phyloP scores from a whole-genome alignment of 2,113 vertebrate species.

The Bubo scandiacus region DNA sequence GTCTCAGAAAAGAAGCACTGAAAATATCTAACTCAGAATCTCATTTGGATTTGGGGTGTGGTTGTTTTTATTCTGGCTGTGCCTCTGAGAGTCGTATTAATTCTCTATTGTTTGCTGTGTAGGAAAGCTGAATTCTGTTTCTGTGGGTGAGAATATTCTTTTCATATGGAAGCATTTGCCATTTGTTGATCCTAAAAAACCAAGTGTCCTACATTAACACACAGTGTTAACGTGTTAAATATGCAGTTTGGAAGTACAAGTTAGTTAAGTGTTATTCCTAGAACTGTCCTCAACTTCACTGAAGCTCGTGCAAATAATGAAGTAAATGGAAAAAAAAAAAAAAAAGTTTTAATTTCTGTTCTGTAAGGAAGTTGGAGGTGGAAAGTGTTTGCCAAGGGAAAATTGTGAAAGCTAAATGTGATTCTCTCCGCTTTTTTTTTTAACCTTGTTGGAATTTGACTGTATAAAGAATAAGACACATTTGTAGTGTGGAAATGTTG shows the following conservation, averaged over 20 bases:
- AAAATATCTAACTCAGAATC: neutral
- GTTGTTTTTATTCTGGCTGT: constrained; percentile 22
- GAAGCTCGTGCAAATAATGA: neutral
- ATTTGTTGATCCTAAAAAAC: constrained; percentile 2
- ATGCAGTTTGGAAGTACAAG: neutral
- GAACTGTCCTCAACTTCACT: neutral
- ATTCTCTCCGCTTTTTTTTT: neutral
- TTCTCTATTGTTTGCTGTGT: constrained; percentile 18
- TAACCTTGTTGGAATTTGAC: neutral
- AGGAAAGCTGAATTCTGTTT: constrained; percentile 23
- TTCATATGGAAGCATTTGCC: constrained; percentile 39
- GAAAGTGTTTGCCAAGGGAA: neutral
- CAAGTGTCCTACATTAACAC: neutral
- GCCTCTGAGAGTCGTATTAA: neutral
- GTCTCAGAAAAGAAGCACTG: neutral
- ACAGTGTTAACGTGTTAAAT: neutral
- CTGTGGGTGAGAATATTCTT: constrained; percentile 25
- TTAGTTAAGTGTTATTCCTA: constrained; percentile 18
- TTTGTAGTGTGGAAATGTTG: neutral
- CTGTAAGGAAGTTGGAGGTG: neutral
- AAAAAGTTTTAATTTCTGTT: neutral
- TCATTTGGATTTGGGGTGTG: neutral
- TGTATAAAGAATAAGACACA: neutral
- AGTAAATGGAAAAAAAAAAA: neutral
- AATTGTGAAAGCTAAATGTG: neutral